Conservation (phyloP, 2,113 vertebrate species). For the Monopterus albus region DNA sequence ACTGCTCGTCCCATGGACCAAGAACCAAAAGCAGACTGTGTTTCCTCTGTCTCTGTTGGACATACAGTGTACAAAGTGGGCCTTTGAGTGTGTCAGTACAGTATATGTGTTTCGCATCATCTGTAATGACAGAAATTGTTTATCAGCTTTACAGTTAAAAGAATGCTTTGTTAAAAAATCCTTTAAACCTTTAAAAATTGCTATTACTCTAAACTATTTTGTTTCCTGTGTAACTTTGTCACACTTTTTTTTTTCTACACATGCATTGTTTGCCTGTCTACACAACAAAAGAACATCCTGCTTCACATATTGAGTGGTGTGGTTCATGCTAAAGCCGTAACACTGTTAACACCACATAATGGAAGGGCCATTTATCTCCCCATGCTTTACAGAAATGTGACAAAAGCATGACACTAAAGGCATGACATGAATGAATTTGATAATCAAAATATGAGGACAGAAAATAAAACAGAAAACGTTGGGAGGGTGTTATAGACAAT, state of each 20-base stretch:
- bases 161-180: background rate
- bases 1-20: conserved; percentile 14
- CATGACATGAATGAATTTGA: background rate
- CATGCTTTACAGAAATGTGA: background rate
- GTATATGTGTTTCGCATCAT: background rate
- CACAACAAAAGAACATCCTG: background rate
- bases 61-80: background rate
- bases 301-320: background rate
- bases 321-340: background rate
- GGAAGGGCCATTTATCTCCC: background rate
- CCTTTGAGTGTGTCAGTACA: background rate
- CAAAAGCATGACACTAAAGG: background rate
- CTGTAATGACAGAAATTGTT: background rate
- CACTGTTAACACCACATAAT: background rate
- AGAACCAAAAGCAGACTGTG: conserved; percentile 1
- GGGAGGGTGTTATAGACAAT: too few relatives aligned
- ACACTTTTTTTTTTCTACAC: too few relatives aligned
- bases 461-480: background rate
- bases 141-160: too few relatives aligned
- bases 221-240: background rate
- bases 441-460: background rate
- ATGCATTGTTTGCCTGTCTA: background rate
- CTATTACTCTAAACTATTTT: background rate
- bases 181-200: background rate
- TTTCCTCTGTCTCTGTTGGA: conserved; percentile 20